phyloP scores from a whole-genome alignment of 1,140 invertebrate species.

The Phthorimaea operculella region DNA sequence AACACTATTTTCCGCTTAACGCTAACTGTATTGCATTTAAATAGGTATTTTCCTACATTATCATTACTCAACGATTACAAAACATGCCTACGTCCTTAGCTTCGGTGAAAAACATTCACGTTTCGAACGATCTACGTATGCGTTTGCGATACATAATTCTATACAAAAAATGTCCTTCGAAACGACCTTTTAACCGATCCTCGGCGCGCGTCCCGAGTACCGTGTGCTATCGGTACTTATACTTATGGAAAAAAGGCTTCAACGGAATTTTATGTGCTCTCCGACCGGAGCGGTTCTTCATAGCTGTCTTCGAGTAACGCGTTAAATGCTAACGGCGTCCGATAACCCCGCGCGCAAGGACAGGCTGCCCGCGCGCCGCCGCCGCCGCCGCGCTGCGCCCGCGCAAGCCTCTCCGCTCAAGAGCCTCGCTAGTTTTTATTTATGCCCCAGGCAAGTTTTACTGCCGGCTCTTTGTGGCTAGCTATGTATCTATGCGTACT shows the following conservation, averaged over 20 bases:
- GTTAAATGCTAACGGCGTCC: slow-evolving; percentile 62
- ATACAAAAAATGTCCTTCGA: slow-evolving; percentile 51
- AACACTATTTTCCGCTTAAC: slow-evolving; percentile 11
- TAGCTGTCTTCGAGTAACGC: slow-evolving; percentile 53
- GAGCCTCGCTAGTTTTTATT: slow-evolving; percentile 37
- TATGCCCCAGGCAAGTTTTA: slow-evolving; percentile 26
- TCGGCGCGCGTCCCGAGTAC: slow-evolving; percentile 33
- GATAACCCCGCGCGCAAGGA: slow-evolving; percentile 60
- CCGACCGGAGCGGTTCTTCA: slow-evolving; percentile 52
- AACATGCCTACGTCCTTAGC: not conserved
- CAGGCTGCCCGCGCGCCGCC: slow-evolving; percentile 29
- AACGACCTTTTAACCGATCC: slow-evolving; percentile 52
- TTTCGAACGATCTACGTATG: slow-evolving; percentile 29
- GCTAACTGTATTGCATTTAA: not conserved
- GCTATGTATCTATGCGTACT: not conserved
- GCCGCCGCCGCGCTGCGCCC: slow-evolving; percentile 19
- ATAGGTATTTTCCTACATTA: not conserved
- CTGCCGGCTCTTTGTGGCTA: slow-evolving; percentile 21
- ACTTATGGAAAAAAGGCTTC: slow-evolving; percentile 52
- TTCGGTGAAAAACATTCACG: not conserved
- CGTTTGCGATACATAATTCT: slow-evolving; percentile 21
- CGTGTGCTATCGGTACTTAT: slow-evolving; percentile 57
- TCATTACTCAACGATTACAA: too few relatives aligned
- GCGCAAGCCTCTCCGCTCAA: slow-evolving; percentile 4
- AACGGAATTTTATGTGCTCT: slow-evolving; percentile 58